Evolutionary conservation across 2,113 vertebrate species (phyloP).

Genomic region (Leptosomus discolor): DNA sequence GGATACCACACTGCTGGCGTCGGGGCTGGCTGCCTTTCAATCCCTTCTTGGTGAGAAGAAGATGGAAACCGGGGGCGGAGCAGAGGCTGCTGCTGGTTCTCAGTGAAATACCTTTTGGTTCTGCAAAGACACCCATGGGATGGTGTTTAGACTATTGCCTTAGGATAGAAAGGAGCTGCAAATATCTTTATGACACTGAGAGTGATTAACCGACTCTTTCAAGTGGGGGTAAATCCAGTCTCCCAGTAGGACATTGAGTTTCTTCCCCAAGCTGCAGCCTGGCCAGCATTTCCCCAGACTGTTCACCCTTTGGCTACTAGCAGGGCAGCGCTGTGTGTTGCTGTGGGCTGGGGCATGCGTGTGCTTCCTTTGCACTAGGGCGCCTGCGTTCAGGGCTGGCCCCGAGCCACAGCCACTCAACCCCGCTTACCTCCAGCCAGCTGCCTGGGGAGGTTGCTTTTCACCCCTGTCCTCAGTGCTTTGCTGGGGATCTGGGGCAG

Average conservation of each 20-base stretch:
- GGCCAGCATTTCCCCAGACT: neutral
- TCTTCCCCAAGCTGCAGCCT: neutral
- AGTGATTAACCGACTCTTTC: neutral
- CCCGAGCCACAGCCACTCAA: fast-evolving
- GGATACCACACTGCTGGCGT: neutral
- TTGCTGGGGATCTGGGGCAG: neutral
- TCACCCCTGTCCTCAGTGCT: neutral
- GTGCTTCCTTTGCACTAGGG: neutral
- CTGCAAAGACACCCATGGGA: neutral
- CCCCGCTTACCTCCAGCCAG: fast-evolving
- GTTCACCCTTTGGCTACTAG: fast-evolving
- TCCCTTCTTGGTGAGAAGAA: neutral
- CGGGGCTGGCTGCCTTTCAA: neutral
- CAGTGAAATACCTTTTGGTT: neutral
- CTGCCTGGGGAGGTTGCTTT: neutral
- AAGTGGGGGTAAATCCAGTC: fast-evolving
- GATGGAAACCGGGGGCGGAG: neutral
- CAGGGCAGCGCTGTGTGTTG: neutral
- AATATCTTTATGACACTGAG: neutral
- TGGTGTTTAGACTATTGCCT: neutral
- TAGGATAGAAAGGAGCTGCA: neutral
- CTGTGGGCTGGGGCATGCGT: fast-evolving
- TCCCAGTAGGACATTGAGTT: neutral
- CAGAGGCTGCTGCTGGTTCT: neutral
- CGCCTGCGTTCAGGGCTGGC: neutral